A percentile compares a stretch with the other conserved stretches of the same genome.
Evolutionary conservation across 1,140 invertebrate species (phyloP).

Genomic region (Vollenhovia emeryi): DNA sequence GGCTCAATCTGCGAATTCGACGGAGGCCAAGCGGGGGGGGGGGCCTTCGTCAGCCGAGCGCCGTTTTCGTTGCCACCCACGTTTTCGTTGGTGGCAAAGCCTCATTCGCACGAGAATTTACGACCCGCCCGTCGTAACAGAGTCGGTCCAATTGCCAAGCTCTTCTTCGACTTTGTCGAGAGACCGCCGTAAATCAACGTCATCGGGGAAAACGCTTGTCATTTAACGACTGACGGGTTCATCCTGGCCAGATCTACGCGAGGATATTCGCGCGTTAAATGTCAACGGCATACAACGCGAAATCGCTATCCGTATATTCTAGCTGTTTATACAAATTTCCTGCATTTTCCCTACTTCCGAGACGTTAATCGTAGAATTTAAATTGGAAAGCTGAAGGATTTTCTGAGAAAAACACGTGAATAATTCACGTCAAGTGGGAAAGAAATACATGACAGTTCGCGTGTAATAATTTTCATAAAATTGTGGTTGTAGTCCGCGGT

Average conservation of each 20-base stretch:
- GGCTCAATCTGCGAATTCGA: conserved; percentile 26
- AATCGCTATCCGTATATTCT: not conserved
- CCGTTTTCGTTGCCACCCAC: conserved; percentile 3
- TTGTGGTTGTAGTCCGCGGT: not conserved
- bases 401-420: not conserved
- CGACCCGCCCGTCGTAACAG: conserved; percentile 4
- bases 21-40: too few relatives aligned
- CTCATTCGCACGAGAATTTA: conserved; percentile 30
- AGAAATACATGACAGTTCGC: not conserved
- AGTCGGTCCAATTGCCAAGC: conserved; percentile 8
- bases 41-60: too few relatives aligned
- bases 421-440: not conserved
- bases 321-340: not conserved
- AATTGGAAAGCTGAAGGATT: not conserved
- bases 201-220: conserved; percentile 29
- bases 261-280: not conserved
- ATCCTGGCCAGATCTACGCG: conserved; percentile 9
- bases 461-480: not conserved
- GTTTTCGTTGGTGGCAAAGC: not conserved
- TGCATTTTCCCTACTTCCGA: not conserved
- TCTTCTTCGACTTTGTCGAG: conserved; percentile 36
- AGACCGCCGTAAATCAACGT: conserved; percentile 46
- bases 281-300: not conserved
- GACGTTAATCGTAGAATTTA: not conserved
- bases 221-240: conserved; percentile 48